A percentile compares a stretch with the other conserved stretches of the same genome.
These are phyloP conservation scores for Schizotus pectinicornis DNA, from an alignment of 2,888 invertebrate genomes.

Conservation along the genomic window DNA sequence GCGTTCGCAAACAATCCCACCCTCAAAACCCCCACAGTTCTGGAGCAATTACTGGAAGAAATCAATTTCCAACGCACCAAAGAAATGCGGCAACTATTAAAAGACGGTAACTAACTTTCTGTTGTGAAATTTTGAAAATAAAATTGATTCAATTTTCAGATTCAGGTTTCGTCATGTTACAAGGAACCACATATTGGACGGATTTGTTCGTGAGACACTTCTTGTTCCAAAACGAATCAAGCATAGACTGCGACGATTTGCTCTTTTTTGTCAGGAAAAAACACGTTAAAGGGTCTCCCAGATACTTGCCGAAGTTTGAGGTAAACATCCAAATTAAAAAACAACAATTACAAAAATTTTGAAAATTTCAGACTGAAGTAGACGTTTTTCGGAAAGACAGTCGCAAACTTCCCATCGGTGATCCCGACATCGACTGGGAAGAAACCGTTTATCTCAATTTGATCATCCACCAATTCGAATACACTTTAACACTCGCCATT, in stretches of 20 bases:
- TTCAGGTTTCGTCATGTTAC: constrained; percentile 89
- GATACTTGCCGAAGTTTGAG: constrained; percentile 89
- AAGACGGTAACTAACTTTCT: constrained; percentile 70
- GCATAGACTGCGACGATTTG: constrained; percentile 92
- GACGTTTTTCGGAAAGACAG: constrained; percentile 98
- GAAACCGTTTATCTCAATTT: constrained; percentile 98
- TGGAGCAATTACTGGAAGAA: constrained; percentile 88
- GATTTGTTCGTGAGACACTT: constrained; percentile 94
- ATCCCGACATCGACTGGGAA: constrained; percentile 98
- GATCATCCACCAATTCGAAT: constrained; percentile 98
- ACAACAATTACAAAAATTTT: background rate
- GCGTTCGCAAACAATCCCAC: constrained; percentile 54
- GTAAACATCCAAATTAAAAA: constrained; percentile 57
- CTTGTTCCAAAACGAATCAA: constrained; percentile 85
- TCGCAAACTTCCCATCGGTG: constrained; percentile 93
- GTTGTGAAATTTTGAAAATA: background rate
- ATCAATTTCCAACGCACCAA: constrained; percentile 92
- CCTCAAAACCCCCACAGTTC: constrained; percentile 68
- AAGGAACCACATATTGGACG: constrained; percentile 95
- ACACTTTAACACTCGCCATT: constrained; percentile 95
- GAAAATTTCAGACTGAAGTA: constrained; percentile 78
- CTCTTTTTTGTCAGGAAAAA: constrained; percentile 95
- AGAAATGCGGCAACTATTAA: constrained; percentile 86
- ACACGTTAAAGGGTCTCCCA: constrained; percentile 85
- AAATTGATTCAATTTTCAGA: constrained; percentile 63